These are phyloP conservation scores for Trichoplusia ni DNA, from an alignment of 1,140 invertebrate species.

Conservation along the genomic window DNA sequence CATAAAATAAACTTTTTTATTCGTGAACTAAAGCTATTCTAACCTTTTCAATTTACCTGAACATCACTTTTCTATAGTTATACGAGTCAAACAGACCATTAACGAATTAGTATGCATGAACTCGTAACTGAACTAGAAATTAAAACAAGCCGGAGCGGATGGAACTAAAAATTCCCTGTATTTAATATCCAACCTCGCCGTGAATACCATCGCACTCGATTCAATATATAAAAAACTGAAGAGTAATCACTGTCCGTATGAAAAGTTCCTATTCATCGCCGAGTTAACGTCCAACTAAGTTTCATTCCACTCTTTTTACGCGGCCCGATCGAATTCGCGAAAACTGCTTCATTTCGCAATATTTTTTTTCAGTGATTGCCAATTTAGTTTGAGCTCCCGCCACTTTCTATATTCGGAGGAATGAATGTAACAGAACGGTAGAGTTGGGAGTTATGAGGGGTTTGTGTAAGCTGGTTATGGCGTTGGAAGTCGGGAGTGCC, in stretches of 20 bases:
- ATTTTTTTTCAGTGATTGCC: constrained; percentile 49
- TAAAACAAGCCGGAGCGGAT: neutral
- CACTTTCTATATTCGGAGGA: constrained; percentile 7
- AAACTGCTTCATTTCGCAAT: constrained; percentile 58
- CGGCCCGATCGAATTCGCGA: constrained; percentile 60
- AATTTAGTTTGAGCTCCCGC: constrained; percentile 46
- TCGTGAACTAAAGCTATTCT: too few species aligned
- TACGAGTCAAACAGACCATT: too few species aligned
- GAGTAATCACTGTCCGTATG: constrained; percentile 40
- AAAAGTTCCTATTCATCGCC: constrained; percentile 55
- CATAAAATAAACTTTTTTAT: too few species aligned
- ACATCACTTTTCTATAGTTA: too few species aligned
- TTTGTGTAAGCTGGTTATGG: constrained; percentile 51
- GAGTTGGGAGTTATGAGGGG: constrained; percentile 33
- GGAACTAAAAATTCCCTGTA: neutral
- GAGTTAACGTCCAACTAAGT: constrained; percentile 62
- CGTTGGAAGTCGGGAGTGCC: constrained; percentile 45
- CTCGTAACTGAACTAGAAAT: neutral
- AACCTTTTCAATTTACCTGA: too few species aligned
- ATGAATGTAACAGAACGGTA: constrained; percentile 24
- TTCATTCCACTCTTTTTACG: constrained; percentile 52
- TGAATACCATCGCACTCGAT: constrained; percentile 28
- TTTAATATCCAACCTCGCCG: constrained; percentile 12
- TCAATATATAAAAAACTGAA: constrained; percentile 37
- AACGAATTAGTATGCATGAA: too few species aligned